A percentile compares a stretch with the other conserved stretches of the same genome.
phyloP scores from a whole-genome alignment of 2,797 vertebrate species.

The Clarias platycephalus region DNA sequence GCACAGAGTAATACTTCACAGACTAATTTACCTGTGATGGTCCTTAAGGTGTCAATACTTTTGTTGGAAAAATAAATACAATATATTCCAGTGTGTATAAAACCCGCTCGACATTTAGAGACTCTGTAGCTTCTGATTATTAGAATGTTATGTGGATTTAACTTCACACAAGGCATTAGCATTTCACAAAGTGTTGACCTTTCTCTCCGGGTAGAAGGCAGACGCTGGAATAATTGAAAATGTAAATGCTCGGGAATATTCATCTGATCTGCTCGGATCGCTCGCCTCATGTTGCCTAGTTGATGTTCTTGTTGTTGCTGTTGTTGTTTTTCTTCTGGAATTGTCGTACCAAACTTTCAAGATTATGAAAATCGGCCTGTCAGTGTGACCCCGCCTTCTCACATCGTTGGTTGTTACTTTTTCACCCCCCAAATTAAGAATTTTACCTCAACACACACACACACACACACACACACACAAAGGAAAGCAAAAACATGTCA shows the following conservation, averaged over 20 bases:
- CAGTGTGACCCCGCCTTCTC: neutral
- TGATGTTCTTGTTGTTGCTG: neutral
- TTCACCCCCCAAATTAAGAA: neutral
- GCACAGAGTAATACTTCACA: too few species aligned
- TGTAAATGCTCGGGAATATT: constrained; percentile 25
- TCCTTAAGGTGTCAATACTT: neutral
- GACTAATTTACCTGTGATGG: neutral
- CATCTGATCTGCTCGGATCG: constrained; percentile 33
- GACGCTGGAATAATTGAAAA: constrained; percentile 35
- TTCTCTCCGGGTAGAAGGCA: constrained; percentile 33
- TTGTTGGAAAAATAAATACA: neutral
- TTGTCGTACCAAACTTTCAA: neutral
- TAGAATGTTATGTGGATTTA: constrained; percentile 34
- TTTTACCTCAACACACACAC: too few species aligned
- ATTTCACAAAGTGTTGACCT: constrained; percentile 44
- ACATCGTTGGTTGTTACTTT: neutral
- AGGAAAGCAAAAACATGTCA: too few species aligned
- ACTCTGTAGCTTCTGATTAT: constrained; percentile 33
- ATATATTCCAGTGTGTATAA: neutral
- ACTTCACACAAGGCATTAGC: constrained; percentile 39
- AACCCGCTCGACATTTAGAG: neutral
- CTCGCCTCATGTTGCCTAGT: neutral
- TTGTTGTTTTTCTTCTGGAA: neutral
- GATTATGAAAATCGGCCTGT: neutral
- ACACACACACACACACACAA: too few species aligned